phyloP scores from a whole-genome alignment of 1,140 invertebrate species.

The Eriosoma lanigerum region DNA sequence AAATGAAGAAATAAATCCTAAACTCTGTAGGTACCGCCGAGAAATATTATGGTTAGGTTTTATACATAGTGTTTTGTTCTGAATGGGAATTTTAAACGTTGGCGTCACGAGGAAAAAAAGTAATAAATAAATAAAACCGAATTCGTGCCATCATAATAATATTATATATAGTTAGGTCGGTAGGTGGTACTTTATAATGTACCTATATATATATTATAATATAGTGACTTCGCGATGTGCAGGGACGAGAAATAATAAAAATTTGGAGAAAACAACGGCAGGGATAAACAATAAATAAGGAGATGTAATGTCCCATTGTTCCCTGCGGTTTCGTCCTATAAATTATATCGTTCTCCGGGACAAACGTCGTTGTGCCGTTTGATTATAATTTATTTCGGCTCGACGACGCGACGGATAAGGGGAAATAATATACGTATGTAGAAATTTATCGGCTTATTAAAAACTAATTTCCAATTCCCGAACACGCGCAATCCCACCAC shows the following conservation, averaged over 20 bases:
- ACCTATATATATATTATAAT: neutral
- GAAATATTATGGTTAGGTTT: too few species aligned
- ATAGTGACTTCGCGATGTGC: neutral
- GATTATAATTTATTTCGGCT: slow-evolving; percentile 49
- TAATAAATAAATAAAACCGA: slow-evolving; percentile 32
- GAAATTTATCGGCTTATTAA: slow-evolving; percentile 50
- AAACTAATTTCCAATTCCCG: slow-evolving; percentile 42
- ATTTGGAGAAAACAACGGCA: slow-evolving; percentile 43
- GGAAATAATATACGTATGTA: slow-evolving; percentile 12
- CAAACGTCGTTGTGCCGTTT: slow-evolving; percentile 37
- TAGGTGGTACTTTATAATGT: too few species aligned
- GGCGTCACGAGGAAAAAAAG: neutral
- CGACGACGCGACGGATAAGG: neutral
- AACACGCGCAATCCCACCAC: neutral
- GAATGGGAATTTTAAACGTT: too few species aligned
- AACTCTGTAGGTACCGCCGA: too few species aligned
- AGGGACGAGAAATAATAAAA: neutral
- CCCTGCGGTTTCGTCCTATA: slow-evolving; percentile 50
- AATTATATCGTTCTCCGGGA: slow-evolving; percentile 33
- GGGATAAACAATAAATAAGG: slow-evolving; percentile 49
- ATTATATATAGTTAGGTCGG: too few species aligned
- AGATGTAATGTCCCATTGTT: slow-evolving; percentile 50
- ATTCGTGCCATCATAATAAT: neutral
- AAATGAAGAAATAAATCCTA: too few species aligned
- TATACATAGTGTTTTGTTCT: too few species aligned